These are phyloP conservation scores for Palloptera scutellata DNA, from an alignment of 2,888 invertebrate genomes.

Conservation along the genomic window DNA sequence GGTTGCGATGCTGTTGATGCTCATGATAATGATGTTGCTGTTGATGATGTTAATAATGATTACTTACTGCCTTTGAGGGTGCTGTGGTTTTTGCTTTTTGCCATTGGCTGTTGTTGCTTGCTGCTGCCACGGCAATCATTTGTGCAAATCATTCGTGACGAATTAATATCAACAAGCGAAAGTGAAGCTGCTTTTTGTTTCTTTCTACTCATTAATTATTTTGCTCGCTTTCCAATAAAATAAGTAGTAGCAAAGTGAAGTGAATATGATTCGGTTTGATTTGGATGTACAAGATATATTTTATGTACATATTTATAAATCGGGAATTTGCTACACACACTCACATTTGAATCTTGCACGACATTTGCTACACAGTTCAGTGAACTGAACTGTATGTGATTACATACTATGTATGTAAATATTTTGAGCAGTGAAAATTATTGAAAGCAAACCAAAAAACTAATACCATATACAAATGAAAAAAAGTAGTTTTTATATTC, in stretches of 20 bases:
- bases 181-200: conserved; percentile 4
- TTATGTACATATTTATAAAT: background rate
- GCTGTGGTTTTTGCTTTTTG: conserved; percentile 4
- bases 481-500: too few species aligned
- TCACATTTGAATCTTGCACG: background rate
- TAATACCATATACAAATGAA: too few species aligned
- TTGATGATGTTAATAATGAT: too few species aligned
- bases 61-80: background rate
- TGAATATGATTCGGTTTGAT: background rate
- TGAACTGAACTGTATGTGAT: too few species aligned
- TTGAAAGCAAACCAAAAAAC: too few species aligned
- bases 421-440: too few species aligned
- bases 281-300: background rate
- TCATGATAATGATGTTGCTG: too few species aligned
- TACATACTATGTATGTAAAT: too few species aligned
- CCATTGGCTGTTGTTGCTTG: background rate
- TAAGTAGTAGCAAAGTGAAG: background rate
- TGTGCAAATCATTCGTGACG: conserved; percentile 28
- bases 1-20: too few species aligned
- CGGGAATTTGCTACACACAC: background rate
- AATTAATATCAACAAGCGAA: conserved; percentile 21
- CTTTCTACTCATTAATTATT: background rate
- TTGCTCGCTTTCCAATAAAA: background rate
- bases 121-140: conserved; percentile 24
- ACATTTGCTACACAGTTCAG: background rate